phyloP scores from a whole-genome alignment of 2,888 invertebrate genomes.

The Macrophya annulata region DNA sequence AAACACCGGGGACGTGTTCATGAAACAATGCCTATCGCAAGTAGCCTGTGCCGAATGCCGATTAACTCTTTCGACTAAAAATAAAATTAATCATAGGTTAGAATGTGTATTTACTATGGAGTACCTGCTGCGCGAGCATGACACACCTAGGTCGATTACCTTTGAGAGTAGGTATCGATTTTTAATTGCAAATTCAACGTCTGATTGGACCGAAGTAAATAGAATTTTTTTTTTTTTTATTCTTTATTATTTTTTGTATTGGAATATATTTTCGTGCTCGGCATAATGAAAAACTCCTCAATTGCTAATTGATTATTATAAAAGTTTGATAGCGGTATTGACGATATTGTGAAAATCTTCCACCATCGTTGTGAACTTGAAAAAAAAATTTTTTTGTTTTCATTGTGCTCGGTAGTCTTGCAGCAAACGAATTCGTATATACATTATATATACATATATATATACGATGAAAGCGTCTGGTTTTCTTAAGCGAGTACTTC shows the following conservation, averaged over 20 bases:
- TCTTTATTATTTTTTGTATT: too few species aligned
- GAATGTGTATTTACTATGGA: background rate
- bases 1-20: constrained; percentile 48
- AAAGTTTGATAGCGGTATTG: background rate
- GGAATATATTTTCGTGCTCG: background rate
- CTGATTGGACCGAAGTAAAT: background rate
- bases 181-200: background rate
- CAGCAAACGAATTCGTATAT: background rate
- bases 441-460: background rate
- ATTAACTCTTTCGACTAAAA: constrained; percentile 30
- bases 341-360: background rate
- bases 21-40: constrained; percentile 37
- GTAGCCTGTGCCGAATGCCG: constrained; percentile 34
- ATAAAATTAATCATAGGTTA: constrained; percentile 20
- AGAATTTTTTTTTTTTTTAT: too few species aligned
- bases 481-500: background rate
- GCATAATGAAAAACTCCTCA: background rate
- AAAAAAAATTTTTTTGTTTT: too few species aligned
- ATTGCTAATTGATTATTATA: background rate
- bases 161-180: background rate
- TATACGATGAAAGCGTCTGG: constrained; percentile 3
- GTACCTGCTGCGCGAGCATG: constrained; percentile 2
- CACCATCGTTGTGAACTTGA: too few species aligned
- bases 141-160: constrained; percentile 44
- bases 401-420: background rate